Percentiles rank a stretch among this genome's conserved stretches.
Evolutionary conservation across 2,797 vertebrate species (phyloP).

Genomic region (Ctenosaura bakeri): DNA sequence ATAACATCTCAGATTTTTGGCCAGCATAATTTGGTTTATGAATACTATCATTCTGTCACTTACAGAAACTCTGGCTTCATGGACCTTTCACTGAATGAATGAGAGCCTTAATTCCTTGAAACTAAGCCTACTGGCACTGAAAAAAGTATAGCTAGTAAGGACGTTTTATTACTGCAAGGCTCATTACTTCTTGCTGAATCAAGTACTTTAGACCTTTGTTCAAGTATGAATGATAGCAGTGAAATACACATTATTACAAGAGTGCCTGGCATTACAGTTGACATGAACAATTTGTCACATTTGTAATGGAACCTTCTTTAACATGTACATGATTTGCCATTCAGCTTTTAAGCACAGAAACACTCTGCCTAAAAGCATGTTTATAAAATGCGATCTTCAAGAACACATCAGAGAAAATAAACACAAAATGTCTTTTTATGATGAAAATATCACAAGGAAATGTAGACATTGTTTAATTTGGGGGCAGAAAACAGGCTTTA

Average conservation of each 20-base stretch:
- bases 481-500: neutral
- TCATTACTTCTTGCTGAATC: conserved; percentile 36
- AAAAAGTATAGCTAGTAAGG: conserved; percentile 59
- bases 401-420: conserved; percentile 51
- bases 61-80: conserved; percentile 44
- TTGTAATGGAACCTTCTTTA: conserved; percentile 28
- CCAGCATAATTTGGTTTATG: conserved; percentile 17
- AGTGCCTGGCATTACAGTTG: conserved; percentile 47
- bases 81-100: conserved; percentile 43
- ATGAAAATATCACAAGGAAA: conserved; percentile 58
- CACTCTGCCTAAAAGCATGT: conserved; percentile 43
- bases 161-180: conserved; percentile 54
- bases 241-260: conserved; percentile 35
- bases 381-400: conserved; percentile 49
- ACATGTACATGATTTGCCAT: conserved; percentile 49
- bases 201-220: conserved; percentile 54
- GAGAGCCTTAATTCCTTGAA: conserved; percentile 21
- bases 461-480: neutral
- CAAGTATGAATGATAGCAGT: conserved; percentile 20
- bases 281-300: conserved; percentile 40
- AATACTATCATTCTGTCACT: conserved; percentile 5
- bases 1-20: conserved; percentile 3
- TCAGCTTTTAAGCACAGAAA: conserved; percentile 57
- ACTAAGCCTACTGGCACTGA: conserved; percentile 32
- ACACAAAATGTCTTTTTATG: conserved; percentile 60